phyloP scores from a whole-genome alignment of 2,113 vertebrate genomes.

The Sula dactylatra region DNA sequence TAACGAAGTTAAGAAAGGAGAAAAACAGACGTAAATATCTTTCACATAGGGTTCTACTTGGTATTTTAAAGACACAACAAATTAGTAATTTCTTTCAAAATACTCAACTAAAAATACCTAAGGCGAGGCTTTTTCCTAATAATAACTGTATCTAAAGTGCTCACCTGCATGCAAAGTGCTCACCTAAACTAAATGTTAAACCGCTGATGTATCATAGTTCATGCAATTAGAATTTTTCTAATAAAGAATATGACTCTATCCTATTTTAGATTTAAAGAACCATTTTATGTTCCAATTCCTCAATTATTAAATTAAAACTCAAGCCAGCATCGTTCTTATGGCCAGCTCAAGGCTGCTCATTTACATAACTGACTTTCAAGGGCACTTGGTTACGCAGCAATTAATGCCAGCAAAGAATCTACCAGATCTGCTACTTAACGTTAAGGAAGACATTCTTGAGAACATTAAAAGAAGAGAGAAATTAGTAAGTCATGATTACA shows the following conservation, averaged over 20 bases:
- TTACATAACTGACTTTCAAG: slow-evolving; percentile 59
- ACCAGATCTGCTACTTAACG: background rate
- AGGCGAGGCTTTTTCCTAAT: background rate
- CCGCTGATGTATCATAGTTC: background rate
- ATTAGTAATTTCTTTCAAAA: background rate
- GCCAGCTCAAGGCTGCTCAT: slow-evolving; percentile 51
- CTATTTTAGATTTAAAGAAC: slow-evolving; percentile 18
- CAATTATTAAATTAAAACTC: slow-evolving; percentile 47
- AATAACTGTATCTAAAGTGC: background rate
- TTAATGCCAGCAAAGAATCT: slow-evolving; percentile 5
- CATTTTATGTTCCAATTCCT: slow-evolving; percentile 36
- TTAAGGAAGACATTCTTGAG: background rate
- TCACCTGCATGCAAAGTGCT: background rate
- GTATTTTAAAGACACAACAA: background rate
- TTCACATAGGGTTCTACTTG: background rate
- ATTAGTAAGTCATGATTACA: background rate
- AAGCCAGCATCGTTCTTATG: background rate
- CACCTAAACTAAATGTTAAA: background rate
- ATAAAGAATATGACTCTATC: slow-evolving; percentile 5
- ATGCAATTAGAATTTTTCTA: background rate
- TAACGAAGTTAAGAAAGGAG: background rate
- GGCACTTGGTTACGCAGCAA: slow-evolving; percentile 8
- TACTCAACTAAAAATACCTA: background rate
- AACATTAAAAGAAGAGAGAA: slow-evolving; percentile 2
- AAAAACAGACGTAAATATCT: background rate